Conservation (phyloP, 2,888 invertebrate species). For the Synanthedon vespiformis region DNA sequence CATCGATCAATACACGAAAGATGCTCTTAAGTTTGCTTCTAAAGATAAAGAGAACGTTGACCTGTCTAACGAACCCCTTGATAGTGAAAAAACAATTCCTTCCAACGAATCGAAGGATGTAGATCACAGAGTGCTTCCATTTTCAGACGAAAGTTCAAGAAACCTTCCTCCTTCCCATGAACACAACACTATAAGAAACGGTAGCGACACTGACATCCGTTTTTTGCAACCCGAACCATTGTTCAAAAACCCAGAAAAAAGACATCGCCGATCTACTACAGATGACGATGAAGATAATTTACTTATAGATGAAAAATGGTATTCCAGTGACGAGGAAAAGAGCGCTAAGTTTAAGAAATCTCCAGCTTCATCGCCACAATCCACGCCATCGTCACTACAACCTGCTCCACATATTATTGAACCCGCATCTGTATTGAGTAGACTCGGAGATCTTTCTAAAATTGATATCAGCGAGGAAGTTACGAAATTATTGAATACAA, state of each 20-base stretch:
- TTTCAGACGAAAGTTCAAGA: conserved; percentile 39
- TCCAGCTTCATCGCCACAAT: conserved; percentile 42
- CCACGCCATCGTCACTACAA: conserved; percentile 32
- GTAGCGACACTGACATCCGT: conserved; percentile 58
- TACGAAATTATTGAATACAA: conserved; percentile 75
- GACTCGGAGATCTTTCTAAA: conserved; percentile 77
- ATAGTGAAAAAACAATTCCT: conserved; percentile 30
- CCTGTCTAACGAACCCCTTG: conserved; percentile 47
- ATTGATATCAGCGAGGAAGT: conserved; percentile 81
- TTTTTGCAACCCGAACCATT: conserved; percentile 59
- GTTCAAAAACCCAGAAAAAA: conserved; percentile 56
- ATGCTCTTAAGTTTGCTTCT: conserved; percentile 59
- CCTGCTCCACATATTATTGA: conserved; percentile 66
- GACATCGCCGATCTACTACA: conserved; percentile 60
- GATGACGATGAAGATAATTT: conserved; percentile 72
- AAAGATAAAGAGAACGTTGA: conserved; percentile 64
- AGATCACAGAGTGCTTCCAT: conserved; percentile 61
- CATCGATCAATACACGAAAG: conserved; percentile 67
- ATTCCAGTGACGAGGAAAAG: conserved; percentile 84
- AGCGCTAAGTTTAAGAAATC: conserved; percentile 42
- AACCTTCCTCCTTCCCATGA: conserved; percentile 20
- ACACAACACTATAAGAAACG: conserved; percentile 26
- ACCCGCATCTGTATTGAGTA: conserved; percentile 67
- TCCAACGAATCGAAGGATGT: conserved; percentile 53
- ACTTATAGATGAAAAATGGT: conserved; percentile 77